Evolutionary conservation across 2,113 vertebrate genomes (phyloP).

Genomic region (Oreochromis spilurus): DNA sequence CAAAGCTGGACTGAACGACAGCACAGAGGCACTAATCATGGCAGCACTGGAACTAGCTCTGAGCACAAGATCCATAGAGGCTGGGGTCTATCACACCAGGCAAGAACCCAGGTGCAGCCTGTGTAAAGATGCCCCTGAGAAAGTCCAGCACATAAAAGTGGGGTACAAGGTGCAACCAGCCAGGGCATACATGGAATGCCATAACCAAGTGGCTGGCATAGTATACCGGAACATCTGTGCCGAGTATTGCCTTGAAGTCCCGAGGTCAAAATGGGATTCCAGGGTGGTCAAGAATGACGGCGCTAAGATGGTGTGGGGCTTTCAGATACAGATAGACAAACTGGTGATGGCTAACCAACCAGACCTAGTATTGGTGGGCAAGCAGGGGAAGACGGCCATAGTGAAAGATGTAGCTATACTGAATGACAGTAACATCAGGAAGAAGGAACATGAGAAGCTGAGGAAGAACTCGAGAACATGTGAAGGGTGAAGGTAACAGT

Average conservation of each 20-base stretch:
- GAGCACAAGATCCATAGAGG: background rate
- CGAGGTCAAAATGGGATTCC: background rate
- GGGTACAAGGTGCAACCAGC: background rate
- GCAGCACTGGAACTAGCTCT: rapidly evolving
- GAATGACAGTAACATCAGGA: background rate
- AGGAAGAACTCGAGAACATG: background rate
- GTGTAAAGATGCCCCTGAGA: rapidly evolving
- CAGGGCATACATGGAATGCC: rapidly evolving
- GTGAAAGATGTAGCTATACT: background rate
- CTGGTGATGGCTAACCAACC: background rate
- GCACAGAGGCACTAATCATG: background rate
- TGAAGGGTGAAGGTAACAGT: background rate
- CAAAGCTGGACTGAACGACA: background rate
- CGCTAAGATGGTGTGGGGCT: background rate
- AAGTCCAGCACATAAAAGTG: background rate
- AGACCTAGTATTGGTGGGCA: background rate
- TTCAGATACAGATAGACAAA: background rate
- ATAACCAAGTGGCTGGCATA: background rate
- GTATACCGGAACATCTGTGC: background rate
- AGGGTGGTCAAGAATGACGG: background rate
- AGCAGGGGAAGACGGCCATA: background rate
- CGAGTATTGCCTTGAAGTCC: background rate
- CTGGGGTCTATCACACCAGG: background rate
- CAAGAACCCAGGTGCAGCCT: background rate
- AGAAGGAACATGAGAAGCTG: background rate